Evolutionary conservation across 2,888 invertebrate genomes (phyloP), one percentile per base, ranked within the genome.

Genomic region (Eustalomyia histrio): DNA sequence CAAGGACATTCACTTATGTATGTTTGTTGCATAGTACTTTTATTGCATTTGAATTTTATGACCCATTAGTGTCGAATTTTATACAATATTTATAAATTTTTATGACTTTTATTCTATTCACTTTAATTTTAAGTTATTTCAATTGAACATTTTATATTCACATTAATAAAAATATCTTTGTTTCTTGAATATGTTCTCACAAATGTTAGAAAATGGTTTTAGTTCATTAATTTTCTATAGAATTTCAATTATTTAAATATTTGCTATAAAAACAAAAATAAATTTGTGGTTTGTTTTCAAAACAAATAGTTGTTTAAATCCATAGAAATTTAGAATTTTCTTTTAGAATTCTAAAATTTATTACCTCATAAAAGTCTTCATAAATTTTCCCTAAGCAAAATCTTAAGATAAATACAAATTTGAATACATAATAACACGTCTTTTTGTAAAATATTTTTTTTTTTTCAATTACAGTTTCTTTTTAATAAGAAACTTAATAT

Each of bases 61-160:
- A 65, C 65, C 65, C 78, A 81, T 74, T 81, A 73, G 50, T 72
- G 80, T 78, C 65, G n/a, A 78, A 58, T 72, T 72, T 58, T 33
- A 7, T 21, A 55, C 64, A 52, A 55, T 55, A 24, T 55, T 35
- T 50, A 64, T 63, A 72, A 76, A 68, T 72, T 57, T 72, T 72
- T 73, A 76, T 64, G 76, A 73, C 50, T 67, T 50, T 71, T 29
- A 12, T 8, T 39, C 53, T 39, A 52, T 53, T 33, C 53, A 65
- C 24, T 21, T 39, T 12, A 29, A 9, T 2, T 8, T 29, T n/a
- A 33, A 29, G 14, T 29, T 6, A 29, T 33, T 33, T 24, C n/a
- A 29, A 29, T 57, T 57, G 14, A 21, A 29, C 29, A 29, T 29
- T 29, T 29, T 29, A 29, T 7, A 29, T 29, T 6, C 29, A 29